These are phyloP conservation scores for Orchestia grillus DNA, from an alignment of 1,140 invertebrate genomes.

Conservation along the genomic window DNA sequence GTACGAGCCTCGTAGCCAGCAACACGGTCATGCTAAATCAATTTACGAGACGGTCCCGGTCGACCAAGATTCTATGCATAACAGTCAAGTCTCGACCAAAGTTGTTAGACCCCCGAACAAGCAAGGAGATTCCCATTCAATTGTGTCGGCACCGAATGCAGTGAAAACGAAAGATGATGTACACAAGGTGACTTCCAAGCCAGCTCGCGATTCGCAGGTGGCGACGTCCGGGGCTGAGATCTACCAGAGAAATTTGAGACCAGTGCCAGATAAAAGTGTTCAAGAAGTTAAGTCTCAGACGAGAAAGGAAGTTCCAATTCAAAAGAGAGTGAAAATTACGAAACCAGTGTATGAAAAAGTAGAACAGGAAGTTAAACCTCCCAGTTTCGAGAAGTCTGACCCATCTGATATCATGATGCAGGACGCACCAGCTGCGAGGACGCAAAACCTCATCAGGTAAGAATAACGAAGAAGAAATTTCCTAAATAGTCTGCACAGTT, in stretches of 20 bases:
- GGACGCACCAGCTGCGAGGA: background rate
- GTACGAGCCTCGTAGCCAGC: background rate
- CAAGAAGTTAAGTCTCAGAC: background rate
- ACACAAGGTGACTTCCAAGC: background rate
- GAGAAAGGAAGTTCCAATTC: background rate
- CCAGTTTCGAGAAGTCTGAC: background rate
- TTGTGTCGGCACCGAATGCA: background rate
- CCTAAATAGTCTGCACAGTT: background rate
- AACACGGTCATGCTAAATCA: background rate
- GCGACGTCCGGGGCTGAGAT: background rate
- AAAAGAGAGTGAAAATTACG: background rate
- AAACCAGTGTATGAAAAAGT: background rate
- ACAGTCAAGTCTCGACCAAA: slow-evolving; percentile 39
- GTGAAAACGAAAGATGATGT: background rate
- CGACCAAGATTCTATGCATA: slow-evolving; percentile 54
- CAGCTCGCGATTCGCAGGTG: background rate
- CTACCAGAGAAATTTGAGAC: background rate
- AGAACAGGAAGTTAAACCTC: background rate
- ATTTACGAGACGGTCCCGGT: slow-evolving; percentile 10
- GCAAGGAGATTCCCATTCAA: background rate
- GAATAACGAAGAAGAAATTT: background rate
- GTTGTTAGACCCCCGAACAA: background rate
- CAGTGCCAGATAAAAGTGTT: background rate
- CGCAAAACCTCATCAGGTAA: slow-evolving; percentile 32
- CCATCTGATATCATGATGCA: background rate